A percentile compares a stretch with the other conserved stretches of the same genome.
These are phyloP conservation scores for Sinocyclocheilus maitianheensis DNA, from an alignment of 2,113 vertebrate species.

Conservation along the genomic window DNA sequence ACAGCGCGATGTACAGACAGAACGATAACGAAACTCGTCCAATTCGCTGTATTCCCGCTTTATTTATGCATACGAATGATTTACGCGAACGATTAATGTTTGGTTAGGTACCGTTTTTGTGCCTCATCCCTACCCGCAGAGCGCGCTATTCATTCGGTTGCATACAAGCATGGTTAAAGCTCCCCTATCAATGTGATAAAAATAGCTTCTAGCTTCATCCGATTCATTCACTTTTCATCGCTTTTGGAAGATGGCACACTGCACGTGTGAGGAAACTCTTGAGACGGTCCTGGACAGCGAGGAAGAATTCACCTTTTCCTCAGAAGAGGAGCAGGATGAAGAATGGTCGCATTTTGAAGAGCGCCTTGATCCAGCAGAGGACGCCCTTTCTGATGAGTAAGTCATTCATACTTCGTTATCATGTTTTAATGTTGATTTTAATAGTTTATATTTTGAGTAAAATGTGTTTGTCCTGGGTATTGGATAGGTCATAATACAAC, in stretches of 20 bases:
- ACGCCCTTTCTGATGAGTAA: not conserved
- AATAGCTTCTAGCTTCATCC: conserved; percentile 1
- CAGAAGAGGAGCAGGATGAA: not conserved
- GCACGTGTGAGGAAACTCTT: not conserved
- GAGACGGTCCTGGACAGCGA: not conserved
- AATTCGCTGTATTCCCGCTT: not conserved
- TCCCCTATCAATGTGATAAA: not conserved
- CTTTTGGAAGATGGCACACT: conserved; percentile 12
- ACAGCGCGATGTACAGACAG: not conserved
- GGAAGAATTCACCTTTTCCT: not conserved
- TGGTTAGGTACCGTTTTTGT: not conserved
- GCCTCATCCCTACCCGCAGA: not conserved
- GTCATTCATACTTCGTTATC: not conserved
- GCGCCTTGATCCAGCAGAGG: not conserved
- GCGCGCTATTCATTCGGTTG: not conserved
- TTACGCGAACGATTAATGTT: not conserved
- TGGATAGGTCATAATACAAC: not conserved
- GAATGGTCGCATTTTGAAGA: conserved; percentile 12
- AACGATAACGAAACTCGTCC: not conserved
- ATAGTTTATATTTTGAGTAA: not conserved
- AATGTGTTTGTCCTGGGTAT: not conserved
- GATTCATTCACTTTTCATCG: conserved; percentile 26
- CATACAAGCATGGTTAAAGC: not conserved
- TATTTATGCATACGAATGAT: not conserved
- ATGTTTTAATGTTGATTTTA: not conserved